Base-by-base conservation (phyloP, 1,140 invertebrate species). In the Brachionus koreanus region DNA sequence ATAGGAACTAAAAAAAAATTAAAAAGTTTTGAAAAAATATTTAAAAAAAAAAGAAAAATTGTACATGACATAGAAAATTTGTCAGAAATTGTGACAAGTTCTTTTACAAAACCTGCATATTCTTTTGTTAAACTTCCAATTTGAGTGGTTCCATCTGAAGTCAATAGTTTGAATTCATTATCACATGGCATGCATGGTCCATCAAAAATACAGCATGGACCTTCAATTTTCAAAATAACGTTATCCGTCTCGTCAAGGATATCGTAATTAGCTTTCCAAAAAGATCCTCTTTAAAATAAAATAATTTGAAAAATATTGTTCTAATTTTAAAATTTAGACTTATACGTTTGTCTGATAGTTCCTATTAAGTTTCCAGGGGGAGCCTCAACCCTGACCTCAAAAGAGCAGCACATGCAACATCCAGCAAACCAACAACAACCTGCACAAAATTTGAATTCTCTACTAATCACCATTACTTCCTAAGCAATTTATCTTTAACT, bases 371-470 rank as follows among this genome's bases (percentile, higher is more conserved):
- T 43, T 25, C 83, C 83, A 2, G 67, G 65, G 25, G 83, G 82
- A 19, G 83, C 82, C 57, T 83, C 83, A 7, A 83, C 83, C 9
- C 0, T 49, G 0, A 83, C 67, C 65, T 76, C 83, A 61, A 76
- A 42, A 33, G 37, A 12, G 35, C 83, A 83, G 33, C 81, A 25
- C 3, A 52, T 42, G 46, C 42, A 83, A 37, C 83, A 83, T 12
- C 74, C 29, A 10, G 63, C 35, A 35, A 16, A 81, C 75, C 46
- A 75, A 16, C 61, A 43, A 61, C 35, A 67, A 10, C 39, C 35
- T 3, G 69, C 84, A 83, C 85, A 85, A 72, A 85, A 86, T 77
- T 87, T 87, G 76, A 87, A 87, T 46, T 86, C 85, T 39, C 87
- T 65, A 3, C 12, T 81, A 3, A 86, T 82, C 19, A 84, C 35